Conservation (phyloP, 2,113 vertebrate genomes). For the Vombatus ursinus region DNA sequence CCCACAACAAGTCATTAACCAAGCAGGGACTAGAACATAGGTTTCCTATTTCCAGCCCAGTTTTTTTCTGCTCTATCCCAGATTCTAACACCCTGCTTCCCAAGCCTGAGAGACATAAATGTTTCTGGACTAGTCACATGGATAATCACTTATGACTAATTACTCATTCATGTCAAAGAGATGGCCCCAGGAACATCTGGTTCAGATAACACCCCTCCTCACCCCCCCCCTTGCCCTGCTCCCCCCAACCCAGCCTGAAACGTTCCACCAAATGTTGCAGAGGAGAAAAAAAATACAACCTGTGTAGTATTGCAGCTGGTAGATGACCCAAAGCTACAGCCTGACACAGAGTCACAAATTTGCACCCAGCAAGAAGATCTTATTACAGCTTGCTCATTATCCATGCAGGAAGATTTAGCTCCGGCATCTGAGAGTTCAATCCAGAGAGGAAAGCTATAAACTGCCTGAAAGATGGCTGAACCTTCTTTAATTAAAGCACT, state of each 20-base stretch:
- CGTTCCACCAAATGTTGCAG: constrained; percentile 86
- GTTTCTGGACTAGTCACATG: constrained; percentile 68
- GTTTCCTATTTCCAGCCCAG: background rate
- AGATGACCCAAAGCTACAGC: constrained; percentile 73
- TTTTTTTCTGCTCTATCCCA: background rate
- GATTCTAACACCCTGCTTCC: constrained; percentile 36
- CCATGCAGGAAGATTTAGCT: constrained; percentile 75
- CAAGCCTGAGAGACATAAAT: constrained; percentile 48
- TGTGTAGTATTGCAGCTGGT: constrained; percentile 80
- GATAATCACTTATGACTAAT: constrained; percentile 84
- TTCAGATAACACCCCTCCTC: constrained; percentile 78
- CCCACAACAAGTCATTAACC: background rate
- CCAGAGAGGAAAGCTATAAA: constrained; percentile 68
- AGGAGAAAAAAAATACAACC: constrained; percentile 82
- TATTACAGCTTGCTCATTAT: constrained; percentile 79
- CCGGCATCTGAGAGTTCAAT: constrained; percentile 67
- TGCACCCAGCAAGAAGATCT: constrained; percentile 77
- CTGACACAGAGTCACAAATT: constrained; percentile 80
- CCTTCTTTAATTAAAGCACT: background rate
- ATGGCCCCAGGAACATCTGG: constrained; percentile 85
- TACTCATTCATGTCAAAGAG: constrained; percentile 79
- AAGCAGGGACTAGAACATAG: background rate
- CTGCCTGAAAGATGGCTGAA: constrained; percentile 48
- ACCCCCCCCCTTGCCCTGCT: background rate
- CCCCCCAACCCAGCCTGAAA: constrained; percentile 75